These are phyloP conservation scores for Rhabdomys pumilio DNA, from an alignment of 2,797 vertebrate species.

Conservation along the genomic window DNA sequence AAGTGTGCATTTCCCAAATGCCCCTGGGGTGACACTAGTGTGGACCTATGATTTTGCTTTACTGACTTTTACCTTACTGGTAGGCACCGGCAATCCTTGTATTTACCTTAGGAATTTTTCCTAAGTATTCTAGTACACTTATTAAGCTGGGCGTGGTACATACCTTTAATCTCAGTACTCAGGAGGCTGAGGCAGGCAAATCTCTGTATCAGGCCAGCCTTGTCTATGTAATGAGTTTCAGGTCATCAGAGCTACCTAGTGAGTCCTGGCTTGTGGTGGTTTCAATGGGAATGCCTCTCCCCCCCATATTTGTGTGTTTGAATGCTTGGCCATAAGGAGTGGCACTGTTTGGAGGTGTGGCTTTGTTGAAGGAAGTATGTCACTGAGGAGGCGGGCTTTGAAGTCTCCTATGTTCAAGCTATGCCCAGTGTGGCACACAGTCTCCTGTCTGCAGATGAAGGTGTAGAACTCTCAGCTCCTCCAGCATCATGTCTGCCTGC, in stretches of 20 bases:
- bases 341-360: background rate
- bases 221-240: background rate
- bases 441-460: background rate
- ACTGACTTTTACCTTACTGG: background rate
- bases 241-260: background rate
- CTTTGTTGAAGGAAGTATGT: background rate
- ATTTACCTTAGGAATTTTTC: constrained; percentile 18
- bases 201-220: background rate
- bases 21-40: background rate
- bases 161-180: background rate
- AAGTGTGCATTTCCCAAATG: constrained; percentile 12
- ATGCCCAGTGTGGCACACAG: background rate
- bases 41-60: background rate
- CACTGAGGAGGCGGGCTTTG: background rate
- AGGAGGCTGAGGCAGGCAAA: background rate
- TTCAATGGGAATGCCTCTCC: background rate
- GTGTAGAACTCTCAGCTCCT: background rate
- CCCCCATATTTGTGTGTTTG: background rate
- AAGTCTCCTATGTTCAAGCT: background rate
- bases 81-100: background rate
- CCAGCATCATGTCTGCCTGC: background rate
- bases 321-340: background rate
- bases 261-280: background rate
- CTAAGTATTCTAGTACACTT: background rate
- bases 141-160: background rate